Conservation (phyloP, 2,113 vertebrate species). For the Eolophus roseicapilla region DNA sequence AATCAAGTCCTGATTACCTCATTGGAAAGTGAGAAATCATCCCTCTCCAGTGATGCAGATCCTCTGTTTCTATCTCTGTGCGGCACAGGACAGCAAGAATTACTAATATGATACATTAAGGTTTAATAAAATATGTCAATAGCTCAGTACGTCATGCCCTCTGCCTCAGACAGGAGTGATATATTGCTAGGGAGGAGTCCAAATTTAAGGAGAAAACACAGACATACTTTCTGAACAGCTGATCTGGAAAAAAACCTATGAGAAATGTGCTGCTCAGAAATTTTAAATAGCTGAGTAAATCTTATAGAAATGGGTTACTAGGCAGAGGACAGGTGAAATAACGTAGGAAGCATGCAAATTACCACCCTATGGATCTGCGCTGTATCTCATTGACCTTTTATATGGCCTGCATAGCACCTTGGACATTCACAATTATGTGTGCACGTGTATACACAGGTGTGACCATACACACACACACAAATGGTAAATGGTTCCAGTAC, state of each 20-base stretch:
- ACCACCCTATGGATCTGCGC: neutral
- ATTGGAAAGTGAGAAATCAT: neutral
- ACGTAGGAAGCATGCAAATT: neutral
- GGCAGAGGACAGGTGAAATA: neutral
- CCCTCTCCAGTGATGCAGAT: neutral
- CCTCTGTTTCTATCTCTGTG: neutral
- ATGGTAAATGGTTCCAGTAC: fast-evolving
- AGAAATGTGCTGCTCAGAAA: neutral
- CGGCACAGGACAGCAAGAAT: neutral
- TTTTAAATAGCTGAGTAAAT: neutral
- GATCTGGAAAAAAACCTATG: neutral
- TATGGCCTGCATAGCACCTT: fast-evolving
- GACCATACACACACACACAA: neutral
- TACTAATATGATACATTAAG: neutral
- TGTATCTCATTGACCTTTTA: neutral
- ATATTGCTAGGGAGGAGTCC: neutral
- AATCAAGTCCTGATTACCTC: neutral
- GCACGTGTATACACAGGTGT: fast-evolving
- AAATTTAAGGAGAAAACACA: neutral
- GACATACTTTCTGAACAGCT: neutral
- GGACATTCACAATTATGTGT: neutral
- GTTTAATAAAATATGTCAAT: neutral
- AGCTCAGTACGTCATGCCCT: neutral
- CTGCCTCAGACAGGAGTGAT: neutral
- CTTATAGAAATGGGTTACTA: neutral